phyloP scores from a whole-genome alignment of 2,797 vertebrate genomes.

The Gymnopithys bicolor region DNA sequence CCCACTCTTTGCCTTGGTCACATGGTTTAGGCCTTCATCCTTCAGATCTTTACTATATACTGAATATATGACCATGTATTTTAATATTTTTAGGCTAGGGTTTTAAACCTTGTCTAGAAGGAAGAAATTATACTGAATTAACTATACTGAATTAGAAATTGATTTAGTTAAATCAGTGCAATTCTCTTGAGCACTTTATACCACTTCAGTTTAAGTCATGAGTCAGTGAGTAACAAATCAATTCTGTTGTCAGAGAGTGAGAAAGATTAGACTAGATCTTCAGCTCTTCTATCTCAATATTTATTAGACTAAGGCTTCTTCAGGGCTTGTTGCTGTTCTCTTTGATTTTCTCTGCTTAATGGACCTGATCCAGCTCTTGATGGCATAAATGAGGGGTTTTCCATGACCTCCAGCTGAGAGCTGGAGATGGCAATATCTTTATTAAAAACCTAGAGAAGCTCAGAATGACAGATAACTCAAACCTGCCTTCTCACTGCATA shows the following conservation, averaged over 20 bases:
- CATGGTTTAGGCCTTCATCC: neutral
- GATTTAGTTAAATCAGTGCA: constrained; percentile 1
- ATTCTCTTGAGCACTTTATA: constrained; percentile 19
- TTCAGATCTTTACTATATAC: neutral
- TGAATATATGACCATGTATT: neutral
- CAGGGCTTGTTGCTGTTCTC: constrained; percentile 51
- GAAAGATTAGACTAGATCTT: constrained; percentile 44
- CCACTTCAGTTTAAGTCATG: constrained; percentile 20
- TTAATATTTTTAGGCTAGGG: neutral
- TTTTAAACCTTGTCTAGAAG: neutral
- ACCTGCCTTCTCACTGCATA: neutral
- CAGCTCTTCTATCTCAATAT: constrained; percentile 13
- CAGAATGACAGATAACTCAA: neutral
- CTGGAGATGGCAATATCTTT: constrained; percentile 18
- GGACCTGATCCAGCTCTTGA: constrained; percentile 40
- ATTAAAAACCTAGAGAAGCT: constrained; percentile 1
- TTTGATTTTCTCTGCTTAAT: constrained; percentile 64
- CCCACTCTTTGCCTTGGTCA: neutral
- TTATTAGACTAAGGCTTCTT: constrained; percentile 48
- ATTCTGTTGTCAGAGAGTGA: constrained; percentile 28
- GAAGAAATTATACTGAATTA: neutral
- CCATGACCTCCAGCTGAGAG: constrained; percentile 22
- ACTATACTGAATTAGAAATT: neutral
- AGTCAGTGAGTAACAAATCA: constrained; percentile 47
- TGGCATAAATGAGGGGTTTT: neutral